Base-by-base conservation (phyloP, 1,140 invertebrate genomes). In the Halictus rubicundus region DNA sequence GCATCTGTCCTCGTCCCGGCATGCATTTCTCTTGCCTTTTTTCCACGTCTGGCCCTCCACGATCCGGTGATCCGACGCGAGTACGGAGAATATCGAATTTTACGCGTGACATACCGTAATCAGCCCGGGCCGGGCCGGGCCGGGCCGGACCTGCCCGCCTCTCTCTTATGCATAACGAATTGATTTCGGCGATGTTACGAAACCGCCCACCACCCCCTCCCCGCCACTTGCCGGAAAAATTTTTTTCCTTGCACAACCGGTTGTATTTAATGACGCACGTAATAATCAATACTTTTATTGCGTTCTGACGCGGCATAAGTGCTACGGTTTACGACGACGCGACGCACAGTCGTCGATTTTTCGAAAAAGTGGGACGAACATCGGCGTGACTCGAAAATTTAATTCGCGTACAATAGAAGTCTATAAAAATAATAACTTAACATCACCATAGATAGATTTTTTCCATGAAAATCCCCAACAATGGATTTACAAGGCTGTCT, bases 51-150 rank as follows among this genome's bases (percentile, higher is more conserved):
- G 25, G 61, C 16, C 19, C 52, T 46, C 25, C 60, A 23, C n/a
- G 32, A n/a, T 66, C 37, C 23, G 39, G 19, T 32, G 69, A 69
- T 71, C 27, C 71, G 27, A 21, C 27, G 39, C 65, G n/a, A 32
- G 42, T 25, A 23, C 39, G 16, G 16, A 14, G 63, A 52, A 68
- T 42, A 65, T 80, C 64, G 64, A 68, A 80, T 80, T 80, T 75
- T 71, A 75, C 78, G 64, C 78, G 49, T 68, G 72, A 75, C 77
- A 46, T 59, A 78, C 68, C 68, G 60, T 57, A 63, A 46, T 73
- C 69, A 32, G 3, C 9, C 68, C 23, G 49, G 16, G 3, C 9
- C 27, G 27, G 27, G 19, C 57, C 23, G 49, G 16, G 1, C 14
- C 42, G n/a, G 42, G 27, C 66, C 23, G n/a, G n/a, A n/a, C n/a